These are phyloP conservation scores for Acrocephalus scirpaceus DNA, from an alignment of 2,797 vertebrate genomes.

Conservation along the genomic window DNA sequence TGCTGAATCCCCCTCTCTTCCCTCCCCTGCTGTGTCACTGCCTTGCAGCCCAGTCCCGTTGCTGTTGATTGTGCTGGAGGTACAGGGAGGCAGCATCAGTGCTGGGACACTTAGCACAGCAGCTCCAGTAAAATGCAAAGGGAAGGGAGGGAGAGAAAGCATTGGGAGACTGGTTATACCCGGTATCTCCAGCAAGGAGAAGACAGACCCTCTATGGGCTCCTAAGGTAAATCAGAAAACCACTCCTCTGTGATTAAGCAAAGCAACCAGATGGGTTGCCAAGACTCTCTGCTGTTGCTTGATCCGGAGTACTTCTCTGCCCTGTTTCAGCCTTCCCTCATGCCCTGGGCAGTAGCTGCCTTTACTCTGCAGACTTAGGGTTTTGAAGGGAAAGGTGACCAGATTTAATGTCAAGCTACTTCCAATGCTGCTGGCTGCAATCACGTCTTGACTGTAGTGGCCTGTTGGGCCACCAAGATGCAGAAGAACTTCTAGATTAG, in stretches of 20 bases:
- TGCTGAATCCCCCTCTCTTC: background rate
- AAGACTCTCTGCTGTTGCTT: background rate
- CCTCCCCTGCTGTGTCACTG: background rate
- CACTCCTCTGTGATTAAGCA: background rate
- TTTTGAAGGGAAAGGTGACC: background rate
- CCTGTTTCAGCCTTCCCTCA: background rate
- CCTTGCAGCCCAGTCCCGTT: background rate
- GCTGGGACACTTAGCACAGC: background rate
- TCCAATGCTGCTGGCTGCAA: background rate
- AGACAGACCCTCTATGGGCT: background rate
- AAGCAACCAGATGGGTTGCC: background rate
- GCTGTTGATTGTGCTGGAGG: background rate
- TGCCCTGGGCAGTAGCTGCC: background rate
- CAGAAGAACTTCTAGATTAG: background rate
- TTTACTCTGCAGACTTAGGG: background rate
- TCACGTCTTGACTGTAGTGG: accelerated
- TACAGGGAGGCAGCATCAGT: background rate
- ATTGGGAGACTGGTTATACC: background rate
- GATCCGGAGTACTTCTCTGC: background rate
- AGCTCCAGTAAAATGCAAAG: background rate
- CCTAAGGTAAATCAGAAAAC: background rate
- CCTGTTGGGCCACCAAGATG: background rate
- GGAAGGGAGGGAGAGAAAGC: background rate
- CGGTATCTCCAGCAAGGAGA: background rate
- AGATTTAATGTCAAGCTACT: background rate